Percentiles rank a stretch among this genome's conserved stretches.
Conservation (phyloP, 2,888 invertebrate species). For the Hanleya hanleyi region DNA sequence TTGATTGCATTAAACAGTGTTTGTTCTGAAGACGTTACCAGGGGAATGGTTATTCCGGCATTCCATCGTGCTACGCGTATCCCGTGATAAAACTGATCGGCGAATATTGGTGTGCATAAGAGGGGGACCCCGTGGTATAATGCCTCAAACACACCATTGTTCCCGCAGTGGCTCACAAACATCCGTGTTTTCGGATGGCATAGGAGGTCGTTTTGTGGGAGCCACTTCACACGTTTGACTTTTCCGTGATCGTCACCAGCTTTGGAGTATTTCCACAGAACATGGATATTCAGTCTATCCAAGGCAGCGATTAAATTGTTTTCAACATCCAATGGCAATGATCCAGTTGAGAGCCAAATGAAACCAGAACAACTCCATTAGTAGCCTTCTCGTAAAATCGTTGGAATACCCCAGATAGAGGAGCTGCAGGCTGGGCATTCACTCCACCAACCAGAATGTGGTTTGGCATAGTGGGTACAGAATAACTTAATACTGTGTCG, state of each 20-base stretch:
- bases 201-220: slow-evolving; percentile 52
- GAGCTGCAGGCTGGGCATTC: slow-evolving; percentile 24
- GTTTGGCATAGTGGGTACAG: slow-evolving; percentile 39
- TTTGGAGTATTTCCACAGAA: neutral
- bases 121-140: slow-evolving; percentile 54
- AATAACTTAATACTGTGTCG: slow-evolving; percentile 41
- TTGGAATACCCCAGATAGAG: slow-evolving; percentile 34
- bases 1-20: slow-evolving; percentile 31
- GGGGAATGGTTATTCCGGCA: slow-evolving; percentile 39
- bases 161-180: slow-evolving; percentile 55
- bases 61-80: slow-evolving; percentile 31
- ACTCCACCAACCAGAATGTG: slow-evolving; percentile 41
- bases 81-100: slow-evolving; percentile 45
- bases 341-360: slow-evolving; percentile 50
- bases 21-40: slow-evolving; percentile 21
- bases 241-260: slow-evolving; percentile 15
- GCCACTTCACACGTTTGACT: slow-evolving; percentile 35
- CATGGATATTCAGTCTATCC: neutral
- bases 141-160: slow-evolving; percentile 49
- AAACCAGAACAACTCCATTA: slow-evolving; percentile 45
- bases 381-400: slow-evolving; percentile 35
- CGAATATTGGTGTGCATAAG: slow-evolving; percentile 43
- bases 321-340: too few species aligned
- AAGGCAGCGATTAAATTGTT: neutral
- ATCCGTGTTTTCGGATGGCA: slow-evolving; percentile 42